Percentiles rank a stretch among this genome's conserved stretches.
Evolutionary conservation across 2,888 invertebrate species (phyloP).

Genomic region (Alentia gelatinosa): DNA sequence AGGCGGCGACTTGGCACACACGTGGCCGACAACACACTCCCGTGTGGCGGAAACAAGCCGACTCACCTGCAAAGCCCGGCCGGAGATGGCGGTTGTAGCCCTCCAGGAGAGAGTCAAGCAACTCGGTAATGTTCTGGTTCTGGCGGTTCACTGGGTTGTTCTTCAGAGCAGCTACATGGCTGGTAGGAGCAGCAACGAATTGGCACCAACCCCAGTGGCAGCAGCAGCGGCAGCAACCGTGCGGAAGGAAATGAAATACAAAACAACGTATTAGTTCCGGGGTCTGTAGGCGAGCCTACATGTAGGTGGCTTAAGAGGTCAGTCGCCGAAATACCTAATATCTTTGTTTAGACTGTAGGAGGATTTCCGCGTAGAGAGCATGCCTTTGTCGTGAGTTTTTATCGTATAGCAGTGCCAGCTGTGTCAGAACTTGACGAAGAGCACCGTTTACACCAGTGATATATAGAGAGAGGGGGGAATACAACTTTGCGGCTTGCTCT

Average conservation of each 20-base stretch:
- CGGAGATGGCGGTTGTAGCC: slow-evolving; percentile 91
- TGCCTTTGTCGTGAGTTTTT: too few relatives aligned
- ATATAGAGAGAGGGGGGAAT: too few relatives aligned
- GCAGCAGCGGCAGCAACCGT: slow-evolving; percentile 5
- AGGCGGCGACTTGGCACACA: background rate
- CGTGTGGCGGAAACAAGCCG: background rate
- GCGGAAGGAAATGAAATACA: background rate
- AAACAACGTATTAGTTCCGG: slow-evolving; percentile 24
- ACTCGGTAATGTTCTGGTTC: slow-evolving; percentile 85
- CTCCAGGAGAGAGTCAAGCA: slow-evolving; percentile 87
- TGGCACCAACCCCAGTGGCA: slow-evolving; percentile 1
- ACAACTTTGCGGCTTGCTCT: too few relatives aligned
- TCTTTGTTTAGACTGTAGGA: too few relatives aligned
- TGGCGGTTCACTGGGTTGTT: slow-evolving; percentile 49
- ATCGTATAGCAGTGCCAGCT: too few relatives aligned
- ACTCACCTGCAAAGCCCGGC: slow-evolving; percentile 89
- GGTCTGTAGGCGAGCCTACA: too few relatives aligned
- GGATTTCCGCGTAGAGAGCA: too few relatives aligned
- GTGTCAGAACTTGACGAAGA: too few relatives aligned
- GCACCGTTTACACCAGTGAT: too few relatives aligned
- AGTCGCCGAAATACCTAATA: too few relatives aligned
- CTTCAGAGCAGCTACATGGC: background rate
- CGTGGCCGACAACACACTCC: background rate
- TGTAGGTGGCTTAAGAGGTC: too few relatives aligned
- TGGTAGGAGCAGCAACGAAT: background rate